Conservation (phyloP, 2,797 vertebrate species). For the Protosalanx chinensis region DNA sequence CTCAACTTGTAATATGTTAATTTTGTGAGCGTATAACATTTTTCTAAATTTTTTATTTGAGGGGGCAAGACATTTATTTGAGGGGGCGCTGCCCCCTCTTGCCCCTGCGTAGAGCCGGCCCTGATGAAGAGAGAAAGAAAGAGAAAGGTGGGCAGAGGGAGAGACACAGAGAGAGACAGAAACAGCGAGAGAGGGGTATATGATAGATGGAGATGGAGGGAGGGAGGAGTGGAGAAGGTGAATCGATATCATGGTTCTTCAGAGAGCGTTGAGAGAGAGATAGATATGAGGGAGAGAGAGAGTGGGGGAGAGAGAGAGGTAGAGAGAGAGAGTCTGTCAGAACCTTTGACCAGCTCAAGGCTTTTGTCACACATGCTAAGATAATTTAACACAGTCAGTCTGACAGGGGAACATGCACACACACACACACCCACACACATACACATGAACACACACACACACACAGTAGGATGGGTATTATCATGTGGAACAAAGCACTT, state of each 20-base stretch:
- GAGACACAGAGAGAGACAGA: conserved; percentile 7
- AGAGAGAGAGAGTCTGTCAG: not conserved
- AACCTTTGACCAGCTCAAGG: too few species aligned
- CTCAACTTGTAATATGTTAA: too few species aligned
- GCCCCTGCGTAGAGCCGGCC: too few species aligned
- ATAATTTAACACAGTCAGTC: conserved; percentile 70
- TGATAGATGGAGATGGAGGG: not conserved
- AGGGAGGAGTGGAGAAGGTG: not conserved
- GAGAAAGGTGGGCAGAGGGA: conserved; percentile 29
- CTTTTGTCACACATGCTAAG: conserved; percentile 72
- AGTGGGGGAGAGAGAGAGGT: conserved; percentile 30
- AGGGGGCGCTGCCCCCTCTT: too few species aligned
- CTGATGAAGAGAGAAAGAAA: conserved; percentile 12
- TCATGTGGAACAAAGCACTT: conserved; percentile 56
- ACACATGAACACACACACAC: conserved; percentile 51
- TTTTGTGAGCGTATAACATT: too few species aligned
- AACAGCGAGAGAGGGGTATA: not conserved
- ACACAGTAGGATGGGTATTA: conserved; percentile 48
- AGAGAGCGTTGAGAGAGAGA: conserved; percentile 42
- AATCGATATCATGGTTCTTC: conserved; percentile 5
- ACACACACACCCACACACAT: conserved; percentile 9
- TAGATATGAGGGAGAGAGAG: conserved; percentile 47
- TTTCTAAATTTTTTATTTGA: too few species aligned
- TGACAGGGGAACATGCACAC: conserved; percentile 51
- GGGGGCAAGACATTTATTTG: too few species aligned